Evolutionary conservation across 2,797 vertebrate genomes (phyloP).

Genomic region (Phaenicophaeus curvirostris): DNA sequence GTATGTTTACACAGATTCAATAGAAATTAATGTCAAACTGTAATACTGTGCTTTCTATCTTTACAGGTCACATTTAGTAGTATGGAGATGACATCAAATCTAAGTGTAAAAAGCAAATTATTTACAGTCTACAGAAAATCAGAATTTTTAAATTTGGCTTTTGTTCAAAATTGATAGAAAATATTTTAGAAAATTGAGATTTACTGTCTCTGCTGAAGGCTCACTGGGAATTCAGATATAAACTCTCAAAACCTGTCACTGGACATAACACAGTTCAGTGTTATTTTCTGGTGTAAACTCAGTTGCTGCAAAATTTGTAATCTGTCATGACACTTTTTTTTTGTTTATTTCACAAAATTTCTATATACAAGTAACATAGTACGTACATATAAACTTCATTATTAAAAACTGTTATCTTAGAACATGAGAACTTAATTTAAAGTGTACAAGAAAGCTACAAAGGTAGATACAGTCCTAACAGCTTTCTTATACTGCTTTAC

Average conservation of each 20-base stretch:
- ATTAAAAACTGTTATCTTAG: neutral
- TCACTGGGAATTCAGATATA: neutral
- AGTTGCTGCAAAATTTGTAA: neutral
- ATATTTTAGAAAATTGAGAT: neutral
- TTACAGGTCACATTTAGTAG: neutral
- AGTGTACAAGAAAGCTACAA: neutral
- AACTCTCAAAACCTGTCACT: neutral
- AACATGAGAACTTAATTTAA: neutral
- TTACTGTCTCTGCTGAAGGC: neutral
- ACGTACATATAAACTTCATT: neutral
- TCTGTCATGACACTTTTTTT: neutral
- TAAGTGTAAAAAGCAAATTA: neutral
- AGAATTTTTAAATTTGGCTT: neutral
- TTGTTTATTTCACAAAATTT: neutral
- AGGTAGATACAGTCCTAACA: neutral
- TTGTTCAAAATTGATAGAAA: neutral
- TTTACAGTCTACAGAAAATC: neutral
- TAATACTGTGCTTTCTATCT: neutral
- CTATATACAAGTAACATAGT: neutral
- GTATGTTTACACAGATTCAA: neutral
- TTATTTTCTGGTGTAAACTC: neutral
- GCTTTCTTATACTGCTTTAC: neutral
- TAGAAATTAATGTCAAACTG: neutral
- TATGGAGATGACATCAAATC: neutral
- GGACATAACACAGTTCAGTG: neutral